Conservation (phyloP, 1,140 invertebrate genomes). For the Caenorhabditis tropicalis region DNA sequence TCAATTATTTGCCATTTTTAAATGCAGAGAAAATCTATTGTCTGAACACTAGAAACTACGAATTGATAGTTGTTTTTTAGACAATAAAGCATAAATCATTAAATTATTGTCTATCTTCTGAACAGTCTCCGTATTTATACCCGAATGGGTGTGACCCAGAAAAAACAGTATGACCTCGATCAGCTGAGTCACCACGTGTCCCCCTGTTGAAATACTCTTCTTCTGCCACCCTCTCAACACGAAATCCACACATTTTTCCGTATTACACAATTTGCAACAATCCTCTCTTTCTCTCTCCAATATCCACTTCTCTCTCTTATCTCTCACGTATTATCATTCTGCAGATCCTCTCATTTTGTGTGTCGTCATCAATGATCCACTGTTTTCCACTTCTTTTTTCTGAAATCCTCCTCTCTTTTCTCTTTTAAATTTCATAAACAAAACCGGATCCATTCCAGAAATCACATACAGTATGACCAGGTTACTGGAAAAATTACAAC, state of each 20-base stretch:
- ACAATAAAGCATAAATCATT: too few relatives aligned
- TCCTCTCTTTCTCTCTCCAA: neutral
- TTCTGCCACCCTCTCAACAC: neutral
- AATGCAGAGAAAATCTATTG: too few relatives aligned
- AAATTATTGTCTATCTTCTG: too few relatives aligned
- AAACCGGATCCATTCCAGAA: neutral
- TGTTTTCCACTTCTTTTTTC: neutral
- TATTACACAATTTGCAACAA: slow-evolving; percentile 29
- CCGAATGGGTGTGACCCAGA: slow-evolving; percentile 11
- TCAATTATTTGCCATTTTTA: too few relatives aligned
- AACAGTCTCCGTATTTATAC: too few relatives aligned
- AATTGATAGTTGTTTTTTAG: too few relatives aligned
- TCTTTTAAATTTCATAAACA: too few relatives aligned
- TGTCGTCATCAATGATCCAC: neutral
- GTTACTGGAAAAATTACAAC: slow-evolving; percentile 19
- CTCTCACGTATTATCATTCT: neutral
- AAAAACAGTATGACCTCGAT: neutral
- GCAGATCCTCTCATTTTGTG: neutral
- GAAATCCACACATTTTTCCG: slow-evolving; percentile 7
- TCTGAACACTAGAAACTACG: too few relatives aligned
- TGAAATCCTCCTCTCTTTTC: neutral
- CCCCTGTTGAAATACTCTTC: too few relatives aligned
- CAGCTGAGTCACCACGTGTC: slow-evolving; percentile 4
- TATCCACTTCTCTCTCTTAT: neutral
- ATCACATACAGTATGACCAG: neutral